Conservation (phyloP, 2,888 invertebrate species). For the Gastracanthus pulcherrimus region DNA sequence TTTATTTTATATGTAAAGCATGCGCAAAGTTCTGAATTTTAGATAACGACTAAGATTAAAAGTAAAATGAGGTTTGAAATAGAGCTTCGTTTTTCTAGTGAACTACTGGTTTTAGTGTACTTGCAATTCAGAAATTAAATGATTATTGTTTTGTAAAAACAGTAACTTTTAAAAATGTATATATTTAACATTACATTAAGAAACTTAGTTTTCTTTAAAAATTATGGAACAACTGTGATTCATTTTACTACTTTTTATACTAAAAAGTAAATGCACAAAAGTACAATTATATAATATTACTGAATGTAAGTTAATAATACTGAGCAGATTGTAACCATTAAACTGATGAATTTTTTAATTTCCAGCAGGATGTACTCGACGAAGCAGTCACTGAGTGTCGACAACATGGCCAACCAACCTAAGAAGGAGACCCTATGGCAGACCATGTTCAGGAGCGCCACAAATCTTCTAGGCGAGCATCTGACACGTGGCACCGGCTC, state of each 20-base stretch:
- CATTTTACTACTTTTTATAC: too few species aligned
- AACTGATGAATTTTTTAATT: too few species aligned
- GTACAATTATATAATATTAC: too few species aligned
- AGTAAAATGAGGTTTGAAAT: not conserved
- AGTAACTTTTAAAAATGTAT: too few species aligned
- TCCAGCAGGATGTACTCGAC: constrained; percentile 57
- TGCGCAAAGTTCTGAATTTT: not conserved
- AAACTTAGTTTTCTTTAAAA: too few species aligned
- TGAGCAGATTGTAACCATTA: not conserved
- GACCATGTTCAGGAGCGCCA: constrained; percentile 61
- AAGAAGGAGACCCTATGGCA: constrained; percentile 64
- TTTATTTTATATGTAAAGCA: not conserved
- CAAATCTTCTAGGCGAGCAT: constrained; percentile 62
- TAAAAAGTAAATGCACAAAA: too few species aligned
- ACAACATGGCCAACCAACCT: constrained; percentile 44
- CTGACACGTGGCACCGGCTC: constrained; percentile 62
- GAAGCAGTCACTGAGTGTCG: constrained; percentile 49
- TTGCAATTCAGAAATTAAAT: not conserved
- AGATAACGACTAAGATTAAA: not conserved
- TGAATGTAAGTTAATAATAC: not conserved
- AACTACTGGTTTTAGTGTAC: not conserved
- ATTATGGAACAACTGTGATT: too few species aligned
- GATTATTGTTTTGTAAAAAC: too few species aligned
- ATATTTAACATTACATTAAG: too few species aligned
- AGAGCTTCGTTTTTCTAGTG: not conserved